Evolutionary conservation across 2,113 vertebrate genomes (phyloP).

Genomic region (Galeopterus variegatus): DNA sequence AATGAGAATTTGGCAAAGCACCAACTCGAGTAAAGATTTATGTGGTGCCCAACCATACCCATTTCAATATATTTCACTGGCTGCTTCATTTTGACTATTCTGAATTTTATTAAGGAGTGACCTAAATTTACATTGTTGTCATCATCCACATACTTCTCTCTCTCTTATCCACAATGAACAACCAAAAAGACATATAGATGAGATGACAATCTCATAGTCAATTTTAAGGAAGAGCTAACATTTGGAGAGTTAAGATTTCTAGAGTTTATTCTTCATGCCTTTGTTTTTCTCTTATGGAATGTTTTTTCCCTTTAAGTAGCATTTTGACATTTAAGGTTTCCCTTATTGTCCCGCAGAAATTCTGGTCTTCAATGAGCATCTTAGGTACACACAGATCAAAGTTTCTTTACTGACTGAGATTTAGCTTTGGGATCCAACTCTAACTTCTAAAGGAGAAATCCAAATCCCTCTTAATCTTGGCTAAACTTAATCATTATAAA

Average conservation of each 20-base stretch:
- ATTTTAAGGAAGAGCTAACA: background rate
- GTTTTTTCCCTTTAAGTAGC: background rate
- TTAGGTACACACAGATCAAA: background rate
- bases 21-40: background rate
- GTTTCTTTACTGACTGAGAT: background rate
- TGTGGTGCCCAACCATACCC: background rate
- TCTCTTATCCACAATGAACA: background rate
- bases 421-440: background rate
- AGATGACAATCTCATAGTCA: background rate
- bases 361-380: slow-evolving; percentile 1
- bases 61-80: background rate
- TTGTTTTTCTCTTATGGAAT: background rate
- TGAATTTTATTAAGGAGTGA: background rate
- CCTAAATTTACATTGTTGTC: background rate
- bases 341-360: background rate
- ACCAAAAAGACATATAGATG: background rate
- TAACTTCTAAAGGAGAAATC: slow-evolving; percentile 48
- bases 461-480: slow-evolving; percentile 45
- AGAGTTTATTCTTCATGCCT: background rate
- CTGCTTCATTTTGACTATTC: background rate
- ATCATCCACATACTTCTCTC: background rate
- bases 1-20: background rate
- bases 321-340: background rate
- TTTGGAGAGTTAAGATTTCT: background rate
- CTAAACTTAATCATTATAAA: background rate